Conservation (phyloP, 53 echinoderm and acorn worm species). For the Pentamera pediparva region DNA sequence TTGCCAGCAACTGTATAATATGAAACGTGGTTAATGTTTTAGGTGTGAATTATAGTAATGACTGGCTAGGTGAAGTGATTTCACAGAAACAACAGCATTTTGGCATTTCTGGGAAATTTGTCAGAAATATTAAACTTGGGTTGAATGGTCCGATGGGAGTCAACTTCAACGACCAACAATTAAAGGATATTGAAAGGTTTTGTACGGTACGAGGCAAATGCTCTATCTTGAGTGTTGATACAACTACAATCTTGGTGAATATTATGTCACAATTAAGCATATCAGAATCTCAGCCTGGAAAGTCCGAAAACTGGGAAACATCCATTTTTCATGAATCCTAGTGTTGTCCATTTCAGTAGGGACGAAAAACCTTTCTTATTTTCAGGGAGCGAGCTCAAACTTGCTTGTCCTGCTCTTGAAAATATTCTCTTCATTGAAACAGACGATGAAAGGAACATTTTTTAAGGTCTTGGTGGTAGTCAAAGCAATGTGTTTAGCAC, state of each 20-base stretch:
- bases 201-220: neutral
- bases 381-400: neutral
- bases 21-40: neutral
- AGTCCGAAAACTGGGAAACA: neutral
- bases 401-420: neutral
- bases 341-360: neutral
- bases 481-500: neutral
- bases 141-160: neutral
- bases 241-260: constrained; percentile 22
- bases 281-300: neutral
- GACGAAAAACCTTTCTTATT: neutral
- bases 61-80: constrained; percentile 8
- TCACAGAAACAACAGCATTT: neutral
- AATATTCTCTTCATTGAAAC: constrained; percentile 7
- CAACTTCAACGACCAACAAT: constrained; percentile 3
- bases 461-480: constrained; percentile 7
- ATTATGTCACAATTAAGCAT: constrained; percentile 7
- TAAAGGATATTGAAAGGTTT: constrained; percentile 6
- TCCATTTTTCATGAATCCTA: neutral
- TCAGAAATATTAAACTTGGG: constrained; percentile 6
- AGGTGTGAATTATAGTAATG: neutral
- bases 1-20: constrained; percentile 12
- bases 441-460: constrained; percentile 13
- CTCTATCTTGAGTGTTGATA: neutral
- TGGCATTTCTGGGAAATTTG: neutral